Base-by-base conservation (phyloP, 1,140 invertebrate genomes). In the Sitophilus oryzae region DNA sequence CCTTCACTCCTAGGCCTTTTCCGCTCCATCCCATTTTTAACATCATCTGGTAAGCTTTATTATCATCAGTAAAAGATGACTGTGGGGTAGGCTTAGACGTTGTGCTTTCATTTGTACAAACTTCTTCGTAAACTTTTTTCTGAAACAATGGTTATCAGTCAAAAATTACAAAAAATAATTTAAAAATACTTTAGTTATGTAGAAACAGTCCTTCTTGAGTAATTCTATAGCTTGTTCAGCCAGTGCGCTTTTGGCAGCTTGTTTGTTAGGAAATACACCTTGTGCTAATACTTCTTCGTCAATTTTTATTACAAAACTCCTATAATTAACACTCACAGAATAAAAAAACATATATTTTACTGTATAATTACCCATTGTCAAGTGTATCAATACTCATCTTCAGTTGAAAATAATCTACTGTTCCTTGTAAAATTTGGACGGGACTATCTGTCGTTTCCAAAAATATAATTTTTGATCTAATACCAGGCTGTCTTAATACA, bases 1-100 rank as follows among this genome's bases (percentile, higher is more conserved):
- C 58, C 22, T 58, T 57, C 9, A 49, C 30, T 8, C 61, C 61
- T 10, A 63, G 40, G 10, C 61, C 61, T 54, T 59, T 59, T 0
- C 61, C 61, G n/a, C 44, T 41, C 61, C 61, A 63, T 2, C 61
- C 61, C 61, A 63, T 63, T 52, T 63, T 63, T 11, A 63, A 16
- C 61, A 63, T 63, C 58, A 63, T 63, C 35, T 60, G 42, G 23
- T 59, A 44, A 11, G 61, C 61, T 23, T 55, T 58, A n/a, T n/a
- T n/a, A 41, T 55, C 58, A 11, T 55, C 58, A 21, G 46, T 41
- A 9, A 53, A 40, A 38, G 10, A 21, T 8, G 16, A 36, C 9
- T 57, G 18, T 6, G 41, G 25, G 20, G 52, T 30, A 23, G 19
- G 11, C 3, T 48, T 37, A 14, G 35, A 21, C 21, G 45, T 16